phyloP scores from a whole-genome alignment of 1,140 invertebrate species.

The Nasonia longicornis region DNA sequence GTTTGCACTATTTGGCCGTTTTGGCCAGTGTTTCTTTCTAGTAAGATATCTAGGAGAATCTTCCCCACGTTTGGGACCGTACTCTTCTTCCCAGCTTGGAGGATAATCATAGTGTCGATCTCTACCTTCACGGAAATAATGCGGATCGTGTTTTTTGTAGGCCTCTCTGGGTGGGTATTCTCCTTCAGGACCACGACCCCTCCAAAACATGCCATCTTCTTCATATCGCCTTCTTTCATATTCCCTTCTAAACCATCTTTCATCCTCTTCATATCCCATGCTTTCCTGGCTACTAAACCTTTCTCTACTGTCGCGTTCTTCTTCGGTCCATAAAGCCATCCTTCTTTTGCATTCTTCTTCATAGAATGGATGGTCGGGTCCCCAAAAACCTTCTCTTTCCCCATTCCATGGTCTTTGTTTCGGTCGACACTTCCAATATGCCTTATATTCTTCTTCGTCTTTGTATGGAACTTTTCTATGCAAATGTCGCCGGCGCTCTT shows the following conservation, averaged over 20 bases:
- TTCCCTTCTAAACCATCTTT: constrained; percentile 62
- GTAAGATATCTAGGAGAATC: constrained; percentile 65
- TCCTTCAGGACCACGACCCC: constrained; percentile 41
- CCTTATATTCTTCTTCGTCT: constrained; percentile 65
- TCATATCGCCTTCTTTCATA: constrained; percentile 65
- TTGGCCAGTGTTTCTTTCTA: constrained; percentile 73
- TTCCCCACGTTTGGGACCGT: constrained; percentile 57
- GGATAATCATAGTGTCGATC: constrained; percentile 60
- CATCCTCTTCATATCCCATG: constrained; percentile 68
- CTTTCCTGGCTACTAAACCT: constrained; percentile 71
- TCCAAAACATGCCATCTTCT: constrained; percentile 60
- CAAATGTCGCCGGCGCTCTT: constrained; percentile 60
- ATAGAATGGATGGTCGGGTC: constrained; percentile 60
- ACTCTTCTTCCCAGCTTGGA: constrained; percentile 59
- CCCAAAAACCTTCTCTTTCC: constrained; percentile 57
- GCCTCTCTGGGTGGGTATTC: constrained; percentile 57
- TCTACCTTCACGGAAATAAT: constrained; percentile 59
- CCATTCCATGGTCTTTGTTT: constrained; percentile 62
- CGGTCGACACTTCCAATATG: constrained; percentile 61
- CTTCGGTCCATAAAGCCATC: constrained; percentile 63
- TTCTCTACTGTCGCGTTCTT: constrained; percentile 63
- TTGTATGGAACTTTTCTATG: constrained; percentile 62
- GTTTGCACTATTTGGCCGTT: constrained; percentile 74
- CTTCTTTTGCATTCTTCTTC: constrained; percentile 63
- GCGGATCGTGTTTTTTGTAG: constrained; percentile 59